A percentile compares a stretch with the other conserved stretches of the same genome.
phyloP scores from a whole-genome alignment of 2,113 vertebrate species.

The Mungos mungo region DNA sequence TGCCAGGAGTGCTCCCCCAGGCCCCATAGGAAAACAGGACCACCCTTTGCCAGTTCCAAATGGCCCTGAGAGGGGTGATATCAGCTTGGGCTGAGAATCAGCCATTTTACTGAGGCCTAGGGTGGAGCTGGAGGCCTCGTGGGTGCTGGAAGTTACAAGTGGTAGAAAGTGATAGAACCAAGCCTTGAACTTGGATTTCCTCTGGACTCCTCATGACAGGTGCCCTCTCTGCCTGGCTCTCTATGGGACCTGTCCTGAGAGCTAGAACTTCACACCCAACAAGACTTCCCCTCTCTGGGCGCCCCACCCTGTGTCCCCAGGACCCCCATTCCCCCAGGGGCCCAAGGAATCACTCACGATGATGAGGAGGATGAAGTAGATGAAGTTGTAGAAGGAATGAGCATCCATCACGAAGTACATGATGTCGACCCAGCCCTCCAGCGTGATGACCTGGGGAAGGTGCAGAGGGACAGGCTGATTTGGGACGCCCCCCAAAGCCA shows the following conservation, averaged over 20 bases:
- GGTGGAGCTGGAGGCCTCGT: neutral
- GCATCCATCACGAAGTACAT: constrained; percentile 99
- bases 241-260: neutral
- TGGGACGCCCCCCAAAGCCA: neutral
- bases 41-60: neutral
- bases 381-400: constrained; percentile 99
- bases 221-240: neutral
- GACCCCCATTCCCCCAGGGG: neutral
- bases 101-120: neutral
- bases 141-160: neutral
- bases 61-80: neutral
- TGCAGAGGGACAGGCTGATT: constrained; percentile 35
- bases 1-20: neutral
- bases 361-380: constrained; percentile 99
- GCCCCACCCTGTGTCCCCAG: neutral
- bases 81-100: neutral
- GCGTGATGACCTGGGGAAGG: constrained; percentile 93
- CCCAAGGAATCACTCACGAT: constrained; percentile 91
- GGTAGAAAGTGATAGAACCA: neutral
- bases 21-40: neutral
- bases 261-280: neutral
- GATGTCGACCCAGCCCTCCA: constrained; percentile 99
- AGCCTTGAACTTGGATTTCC: neutral
- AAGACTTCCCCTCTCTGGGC: neutral
- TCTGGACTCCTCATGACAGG: neutral